phyloP scores from a whole-genome alignment of 2,888 invertebrate species.

The Orthosia cruda region DNA sequence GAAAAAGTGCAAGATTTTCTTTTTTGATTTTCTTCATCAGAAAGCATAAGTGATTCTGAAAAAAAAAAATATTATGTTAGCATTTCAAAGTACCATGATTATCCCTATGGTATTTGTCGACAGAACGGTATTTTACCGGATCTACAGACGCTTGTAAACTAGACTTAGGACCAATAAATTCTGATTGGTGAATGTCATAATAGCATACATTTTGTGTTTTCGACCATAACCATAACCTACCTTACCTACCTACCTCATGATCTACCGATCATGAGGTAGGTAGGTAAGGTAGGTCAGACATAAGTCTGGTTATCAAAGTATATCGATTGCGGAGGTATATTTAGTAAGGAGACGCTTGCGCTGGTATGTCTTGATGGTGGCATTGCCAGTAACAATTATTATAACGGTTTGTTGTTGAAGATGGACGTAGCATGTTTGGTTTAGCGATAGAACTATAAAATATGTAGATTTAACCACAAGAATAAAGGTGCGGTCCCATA shows the following conservation, averaged over 20 bases:
- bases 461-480: not conserved
- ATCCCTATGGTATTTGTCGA: not conserved
- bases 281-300: too few species aligned
- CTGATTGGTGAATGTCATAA: too few species aligned
- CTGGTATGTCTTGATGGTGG: not conserved
- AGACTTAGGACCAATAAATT: too few species aligned
- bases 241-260: too few species aligned
- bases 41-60: slow-evolving; percentile 32
- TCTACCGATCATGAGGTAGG: too few species aligned
- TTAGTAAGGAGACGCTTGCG: not conserved
- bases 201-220: too few species aligned
- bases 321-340: not conserved
- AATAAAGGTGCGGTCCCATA: too few species aligned
- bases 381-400: not conserved
- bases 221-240: too few species aligned
- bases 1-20: not conserved
- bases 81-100: not conserved
- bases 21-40: not conserved
- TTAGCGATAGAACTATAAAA: not conserved
- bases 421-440: too few species aligned
- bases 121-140: not conserved
- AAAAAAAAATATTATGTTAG: not conserved
- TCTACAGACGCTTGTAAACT: not conserved
- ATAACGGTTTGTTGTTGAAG: too few species aligned
- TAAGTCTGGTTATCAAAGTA: too few species aligned